A percentile compares a stretch with the other conserved stretches of the same genome.
Conservation (phyloP, 2,888 invertebrate species). For the Drosophila mulleri region DNA sequence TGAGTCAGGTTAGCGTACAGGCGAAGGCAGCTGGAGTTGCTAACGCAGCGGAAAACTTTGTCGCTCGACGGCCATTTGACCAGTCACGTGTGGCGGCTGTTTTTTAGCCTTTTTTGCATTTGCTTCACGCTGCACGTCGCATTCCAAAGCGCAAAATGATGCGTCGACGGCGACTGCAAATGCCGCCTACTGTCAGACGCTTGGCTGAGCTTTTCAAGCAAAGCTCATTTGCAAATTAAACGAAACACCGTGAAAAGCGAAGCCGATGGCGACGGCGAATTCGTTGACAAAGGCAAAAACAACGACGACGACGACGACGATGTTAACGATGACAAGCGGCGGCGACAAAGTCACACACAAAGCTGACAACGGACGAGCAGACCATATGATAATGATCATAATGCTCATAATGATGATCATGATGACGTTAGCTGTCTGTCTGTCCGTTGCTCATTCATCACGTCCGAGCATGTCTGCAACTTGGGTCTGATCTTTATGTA, state of each 20-base stretch:
- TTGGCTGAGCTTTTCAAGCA: conserved; percentile 50
- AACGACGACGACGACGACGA: conserved; percentile 18
- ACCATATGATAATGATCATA: conserved; percentile 43
- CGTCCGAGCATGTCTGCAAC: conserved; percentile 59
- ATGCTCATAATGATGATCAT: conserved; percentile 24
- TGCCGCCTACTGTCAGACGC: conserved; percentile 59
- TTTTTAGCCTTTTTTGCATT: conserved; percentile 10
- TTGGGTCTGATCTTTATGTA: conserved; percentile 39
- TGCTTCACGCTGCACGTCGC: conserved; percentile 31
- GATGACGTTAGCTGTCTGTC: conserved; percentile 37
- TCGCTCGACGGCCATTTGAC: conserved; percentile 26
- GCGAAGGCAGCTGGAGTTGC: not conserved
- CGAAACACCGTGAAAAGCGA: conserved; percentile 53
- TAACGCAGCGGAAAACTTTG: conserved; percentile 14
- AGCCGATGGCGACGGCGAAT: conserved; percentile 2
- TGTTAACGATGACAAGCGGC: conserved; percentile 56
- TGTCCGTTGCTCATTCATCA: conserved; percentile 71
- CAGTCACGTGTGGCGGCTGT: conserved; percentile 40
- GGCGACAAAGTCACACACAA: conserved; percentile 74
- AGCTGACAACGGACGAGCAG: conserved; percentile 63
- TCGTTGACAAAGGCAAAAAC: conserved; percentile 19
- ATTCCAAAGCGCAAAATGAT: conserved; percentile 37
- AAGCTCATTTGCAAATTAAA: conserved; percentile 77
- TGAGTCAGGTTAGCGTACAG: not conserved
- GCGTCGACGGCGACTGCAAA: conserved; percentile 33